phyloP scores from a whole-genome alignment of 2,888 invertebrate species.

The Eretmocerus hayati region DNA sequence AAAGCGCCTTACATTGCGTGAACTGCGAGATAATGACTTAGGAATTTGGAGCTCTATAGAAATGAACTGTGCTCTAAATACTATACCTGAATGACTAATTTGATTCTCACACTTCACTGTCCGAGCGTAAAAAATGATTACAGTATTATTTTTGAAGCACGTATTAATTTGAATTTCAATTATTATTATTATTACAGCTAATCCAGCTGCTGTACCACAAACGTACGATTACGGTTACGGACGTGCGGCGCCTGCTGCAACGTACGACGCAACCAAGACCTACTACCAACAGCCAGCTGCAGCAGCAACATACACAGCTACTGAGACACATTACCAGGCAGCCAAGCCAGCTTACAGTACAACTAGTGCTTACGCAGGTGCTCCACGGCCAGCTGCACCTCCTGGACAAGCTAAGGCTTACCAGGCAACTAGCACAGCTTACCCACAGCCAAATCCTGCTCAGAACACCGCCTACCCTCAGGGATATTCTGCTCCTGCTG shows the following conservation, averaged over 20 bases:
- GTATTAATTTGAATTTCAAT: too few species aligned
- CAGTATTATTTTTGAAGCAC: too few species aligned
- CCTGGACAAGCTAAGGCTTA: slow-evolving; percentile 49
- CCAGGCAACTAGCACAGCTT: slow-evolving; percentile 44
- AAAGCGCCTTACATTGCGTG: too few species aligned
- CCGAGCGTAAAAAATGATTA: too few species aligned
- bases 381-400: slow-evolving; percentile 46
- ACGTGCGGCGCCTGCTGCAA: slow-evolving; percentile 56
- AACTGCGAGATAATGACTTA: too few species aligned
- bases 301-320: slow-evolving; percentile 59
- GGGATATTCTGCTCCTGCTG: slow-evolving; percentile 43
- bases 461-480: slow-evolving; percentile 43
- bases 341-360: slow-evolving; percentile 67
- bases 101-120: too few species aligned
- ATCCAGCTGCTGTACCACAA: slow-evolving; percentile 52
- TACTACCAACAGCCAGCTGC: slow-evolving; percentile 79
- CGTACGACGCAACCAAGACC: slow-evolving; percentile 77
- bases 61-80: too few species aligned
- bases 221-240: slow-evolving; percentile 66
- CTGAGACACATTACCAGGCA: slow-evolving; percentile 57
- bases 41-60: too few species aligned
- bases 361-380: slow-evolving; percentile 63
- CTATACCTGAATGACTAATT: too few species aligned
- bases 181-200: slow-evolving; percentile 28
- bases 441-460: slow-evolving; percentile 43